Evolutionary conservation across 2,113 vertebrate species (phyloP).

Genomic region (Sceloporus tristichus): DNA sequence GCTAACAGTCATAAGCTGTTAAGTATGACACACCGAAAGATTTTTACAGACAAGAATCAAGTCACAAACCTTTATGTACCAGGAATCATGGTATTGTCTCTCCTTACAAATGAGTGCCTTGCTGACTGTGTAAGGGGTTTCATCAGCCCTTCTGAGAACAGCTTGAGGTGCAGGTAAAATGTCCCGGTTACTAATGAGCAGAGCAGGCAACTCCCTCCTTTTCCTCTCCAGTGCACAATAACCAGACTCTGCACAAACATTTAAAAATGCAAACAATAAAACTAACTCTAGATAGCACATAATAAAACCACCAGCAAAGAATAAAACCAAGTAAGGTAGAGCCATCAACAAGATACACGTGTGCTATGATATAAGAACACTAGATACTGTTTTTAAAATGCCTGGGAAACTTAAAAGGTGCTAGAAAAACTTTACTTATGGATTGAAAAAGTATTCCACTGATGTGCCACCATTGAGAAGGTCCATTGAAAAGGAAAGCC

Average conservation of each 20-base stretch:
- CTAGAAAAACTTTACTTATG: no score
- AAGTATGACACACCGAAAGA: no score
- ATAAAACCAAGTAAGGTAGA: no score
- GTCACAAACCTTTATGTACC: not conserved
- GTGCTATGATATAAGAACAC: no score
- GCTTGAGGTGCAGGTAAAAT: not conserved
- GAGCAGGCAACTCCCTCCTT: not conserved
- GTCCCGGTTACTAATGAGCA: not conserved
- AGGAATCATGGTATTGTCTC: not conserved
- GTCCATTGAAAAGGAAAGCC: no score
- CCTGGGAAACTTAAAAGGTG: no score
- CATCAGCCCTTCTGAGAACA: not conserved
- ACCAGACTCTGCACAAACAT: not conserved
- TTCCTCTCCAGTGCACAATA: not conserved
- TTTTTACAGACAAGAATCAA: conserved; percentile 14
- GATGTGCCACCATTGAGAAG: no score
- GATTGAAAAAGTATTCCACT: no score
- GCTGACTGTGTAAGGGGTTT: not conserved
- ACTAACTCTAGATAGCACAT: no score
- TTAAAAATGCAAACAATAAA: not conserved
- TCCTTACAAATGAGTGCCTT: not conserved
- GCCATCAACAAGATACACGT: no score
- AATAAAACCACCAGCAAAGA: no score
- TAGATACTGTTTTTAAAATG: no score
- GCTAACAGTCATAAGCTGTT: not conserved